Conservation (phyloP, 2,797 vertebrate species). For the Lates japonicus region DNA sequence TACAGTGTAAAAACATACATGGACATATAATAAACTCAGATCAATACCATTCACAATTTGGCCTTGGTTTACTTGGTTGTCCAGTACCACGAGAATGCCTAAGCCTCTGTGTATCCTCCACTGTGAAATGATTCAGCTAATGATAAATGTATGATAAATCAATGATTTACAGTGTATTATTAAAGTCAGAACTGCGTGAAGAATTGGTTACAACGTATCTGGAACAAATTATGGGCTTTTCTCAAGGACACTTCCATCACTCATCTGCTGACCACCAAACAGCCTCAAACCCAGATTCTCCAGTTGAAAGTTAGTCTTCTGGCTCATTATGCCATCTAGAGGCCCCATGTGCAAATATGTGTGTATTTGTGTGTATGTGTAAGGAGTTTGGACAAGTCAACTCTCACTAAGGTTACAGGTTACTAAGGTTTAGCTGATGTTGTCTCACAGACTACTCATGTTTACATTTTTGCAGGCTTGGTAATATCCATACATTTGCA, state of each 20-base stretch:
- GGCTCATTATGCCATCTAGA: conserved; percentile 7
- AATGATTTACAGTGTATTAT: neutral
- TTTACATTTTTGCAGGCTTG: neutral
- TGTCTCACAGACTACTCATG: conserved; percentile 4
- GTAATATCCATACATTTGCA: neutral
- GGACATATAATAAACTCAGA: neutral
- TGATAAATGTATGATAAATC: conserved; percentile 30
- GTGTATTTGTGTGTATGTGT: neutral
- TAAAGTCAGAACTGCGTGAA: neutral
- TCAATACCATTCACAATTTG: conserved; percentile 8
- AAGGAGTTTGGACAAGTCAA: neutral
- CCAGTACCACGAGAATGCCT: neutral
- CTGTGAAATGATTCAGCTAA: neutral
- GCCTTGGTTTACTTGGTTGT: conserved; percentile 13
- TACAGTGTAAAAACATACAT: neutral
- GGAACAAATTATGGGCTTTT: neutral
- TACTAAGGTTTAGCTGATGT: neutral
- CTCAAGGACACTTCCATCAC: neutral
- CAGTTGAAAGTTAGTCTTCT: conserved; percentile 8
- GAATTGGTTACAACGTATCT: neutral
- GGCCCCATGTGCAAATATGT: neutral
- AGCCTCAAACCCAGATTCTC: neutral
- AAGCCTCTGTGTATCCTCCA: neutral
- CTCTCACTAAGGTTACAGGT: conserved; percentile 10
- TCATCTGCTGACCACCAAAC: neutral